Evolutionary conservation across 2,797 vertebrate genomes (phyloP), one percentile per base, ranked within the genome.

Genomic region (Centropyge bicolor): DNA sequence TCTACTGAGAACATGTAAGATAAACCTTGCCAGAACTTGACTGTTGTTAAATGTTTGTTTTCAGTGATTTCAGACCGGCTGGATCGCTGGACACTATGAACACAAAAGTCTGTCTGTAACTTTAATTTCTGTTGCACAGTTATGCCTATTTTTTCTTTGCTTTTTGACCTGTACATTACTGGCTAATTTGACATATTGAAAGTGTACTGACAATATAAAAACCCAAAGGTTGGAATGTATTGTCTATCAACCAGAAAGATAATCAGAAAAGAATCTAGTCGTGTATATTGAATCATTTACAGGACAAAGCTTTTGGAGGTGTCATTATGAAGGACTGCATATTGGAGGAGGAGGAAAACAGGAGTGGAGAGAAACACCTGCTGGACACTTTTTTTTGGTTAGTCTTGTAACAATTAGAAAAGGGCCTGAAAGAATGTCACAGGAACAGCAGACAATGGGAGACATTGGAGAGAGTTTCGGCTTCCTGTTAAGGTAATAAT

Each of bases 401-500:
- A 8, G 20, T 35, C 27, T 22, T 31, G 0, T 13, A 9, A 71
- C 1, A 1, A 17, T 46, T 41, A 10, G 0, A 22, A 74, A 72
- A 68, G 31, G 20, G 14, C 40, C 40, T 22, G 38, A 73, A 78
- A 81, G 36, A 65, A 61, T 61, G 40, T 74, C 71, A 65, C 43
- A 45, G 56, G 45, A 67, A 46, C 20, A 72, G 40, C 46, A 79
- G 38, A 78, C 54, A 36, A 59, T 40, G 35, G 36, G 31, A 60
- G 35, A 35, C 49, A 60, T 70, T 38, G 24, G 41, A 52, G 62
- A 43, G 19, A 80, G 60, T 60, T 51, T 16, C 0, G 51, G 55
- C 84, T 75, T 76, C 76, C 68, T 64, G 77, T 61, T 61, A 81
- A 80, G 76, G 40, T 55, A 71, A 73, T 89, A 84, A 90, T 85